A percentile compares a stretch with the other conserved stretches of the same genome.
Evolutionary conservation across 1,140 invertebrate species (phyloP).

Genomic region (Habropoda laboriosa): DNA sequence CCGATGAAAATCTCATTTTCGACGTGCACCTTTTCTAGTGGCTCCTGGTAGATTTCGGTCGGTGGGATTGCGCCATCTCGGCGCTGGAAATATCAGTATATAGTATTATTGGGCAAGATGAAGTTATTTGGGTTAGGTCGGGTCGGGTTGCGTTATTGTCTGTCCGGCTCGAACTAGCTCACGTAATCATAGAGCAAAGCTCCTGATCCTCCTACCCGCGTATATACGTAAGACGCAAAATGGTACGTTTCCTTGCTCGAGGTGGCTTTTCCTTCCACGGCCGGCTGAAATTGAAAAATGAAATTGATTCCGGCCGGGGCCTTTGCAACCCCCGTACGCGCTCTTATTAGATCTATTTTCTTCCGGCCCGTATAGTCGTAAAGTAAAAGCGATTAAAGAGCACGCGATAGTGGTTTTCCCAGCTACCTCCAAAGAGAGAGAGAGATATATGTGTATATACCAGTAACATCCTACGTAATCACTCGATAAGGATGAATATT

Average conservation of each 20-base stretch:
- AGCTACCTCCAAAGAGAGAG: not conserved
- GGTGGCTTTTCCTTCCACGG: slow-evolving; percentile 53
- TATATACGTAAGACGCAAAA: slow-evolving; percentile 61
- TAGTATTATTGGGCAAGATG: slow-evolving; percentile 67
- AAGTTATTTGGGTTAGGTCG: slow-evolving; percentile 70
- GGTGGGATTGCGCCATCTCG: slow-evolving; percentile 50
- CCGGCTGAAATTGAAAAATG: slow-evolving; percentile 66
- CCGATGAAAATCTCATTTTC: slow-evolving; percentile 66
- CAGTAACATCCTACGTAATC: not conserved
- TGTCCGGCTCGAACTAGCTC: slow-evolving; percentile 62
- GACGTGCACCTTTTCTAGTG: slow-evolving; percentile 37
- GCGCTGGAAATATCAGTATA: slow-evolving; percentile 62
- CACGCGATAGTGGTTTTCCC: not conserved
- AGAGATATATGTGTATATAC: no score
- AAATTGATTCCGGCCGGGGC: slow-evolving; percentile 63
- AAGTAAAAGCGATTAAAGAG: slow-evolving; percentile 44
- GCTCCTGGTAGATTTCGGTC: slow-evolving; percentile 46
- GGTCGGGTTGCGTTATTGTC: slow-evolving; percentile 64
- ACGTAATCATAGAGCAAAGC: slow-evolving; percentile 71
- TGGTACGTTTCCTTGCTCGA: slow-evolving; percentile 55
- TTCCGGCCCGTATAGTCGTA: slow-evolving; percentile 12
- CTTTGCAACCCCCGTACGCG: slow-evolving; percentile 37
- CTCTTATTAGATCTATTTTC: slow-evolving; percentile 64
- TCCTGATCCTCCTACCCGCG: slow-evolving; percentile 61
- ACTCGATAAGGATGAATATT: slow-evolving; percentile 4